phyloP scores from a whole-genome alignment of 2,888 invertebrate genomes.

The Agonum fuliginosum region DNA sequence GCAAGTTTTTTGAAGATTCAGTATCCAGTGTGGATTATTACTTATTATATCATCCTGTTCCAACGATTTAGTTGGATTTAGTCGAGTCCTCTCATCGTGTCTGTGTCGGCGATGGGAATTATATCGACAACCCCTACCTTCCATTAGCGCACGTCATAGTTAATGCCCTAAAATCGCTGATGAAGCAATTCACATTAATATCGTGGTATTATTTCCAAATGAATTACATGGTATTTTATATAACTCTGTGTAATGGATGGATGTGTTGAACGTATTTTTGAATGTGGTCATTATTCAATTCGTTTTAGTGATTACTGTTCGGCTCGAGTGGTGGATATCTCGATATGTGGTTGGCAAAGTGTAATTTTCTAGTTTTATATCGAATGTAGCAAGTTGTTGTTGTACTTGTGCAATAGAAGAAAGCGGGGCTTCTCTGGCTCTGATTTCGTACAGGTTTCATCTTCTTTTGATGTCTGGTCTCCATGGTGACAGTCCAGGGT shows the following conservation, averaged over 20 bases:
- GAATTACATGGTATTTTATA: conserved; percentile 30
- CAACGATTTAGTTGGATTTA: conserved; percentile 13
- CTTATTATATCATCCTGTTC: conserved; percentile 44
- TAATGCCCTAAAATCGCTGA: conserved; percentile 42
- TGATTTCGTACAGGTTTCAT: conserved; percentile 59
- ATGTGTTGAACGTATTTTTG: conserved; percentile 35
- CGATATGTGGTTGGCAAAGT: too few relatives aligned
- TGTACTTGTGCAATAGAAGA: background rate
- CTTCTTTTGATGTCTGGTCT: conserved; percentile 61
- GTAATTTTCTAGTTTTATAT: background rate
- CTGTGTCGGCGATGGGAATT: conserved; percentile 38
- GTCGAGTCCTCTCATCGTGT: too few relatives aligned
- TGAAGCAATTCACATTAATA: conserved; percentile 50
- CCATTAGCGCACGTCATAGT: conserved; percentile 50
- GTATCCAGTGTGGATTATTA: conserved; percentile 27
- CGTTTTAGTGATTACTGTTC: background rate
- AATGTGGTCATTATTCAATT: background rate
- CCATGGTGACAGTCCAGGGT: conserved; percentile 59
- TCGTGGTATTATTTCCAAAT: conserved; percentile 41
- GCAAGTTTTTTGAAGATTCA: too few relatives aligned
- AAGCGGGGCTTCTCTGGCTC: conserved; percentile 14
- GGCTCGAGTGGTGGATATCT: background rate
- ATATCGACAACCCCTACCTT: conserved; percentile 34
- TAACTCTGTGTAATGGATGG: conserved; percentile 16
- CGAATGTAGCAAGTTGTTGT: conserved; percentile 11